Base-by-base conservation (phyloP, 2,113 vertebrate species). In the Malaclemys terrapin region DNA sequence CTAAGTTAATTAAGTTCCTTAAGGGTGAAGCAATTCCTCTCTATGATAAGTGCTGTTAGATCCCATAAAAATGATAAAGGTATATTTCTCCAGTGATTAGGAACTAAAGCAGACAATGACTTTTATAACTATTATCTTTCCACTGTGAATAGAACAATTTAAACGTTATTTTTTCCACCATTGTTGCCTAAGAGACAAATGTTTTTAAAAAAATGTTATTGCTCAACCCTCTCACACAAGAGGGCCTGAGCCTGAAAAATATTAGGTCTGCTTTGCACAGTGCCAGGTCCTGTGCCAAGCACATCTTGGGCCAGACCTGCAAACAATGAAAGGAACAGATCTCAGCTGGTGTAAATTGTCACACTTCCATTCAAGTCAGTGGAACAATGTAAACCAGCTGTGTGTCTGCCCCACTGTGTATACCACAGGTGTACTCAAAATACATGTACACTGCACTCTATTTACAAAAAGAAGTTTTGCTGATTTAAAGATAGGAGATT, bases 351-450 rank as follows among this genome's bases (percentile, higher is more conserved):
- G 2, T 42, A 4, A 80, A 25, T 8, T 69, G 10, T 8, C 45
- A 7, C 7, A 52, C 13, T 3, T 57, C 78, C 56, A 11, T 57
- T 57, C 56, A 57, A 27, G 24, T 11, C 25, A 59, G 59, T 5
- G 14, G 76, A 8, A 3, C 52, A 50, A 69, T 78, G 56, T 10
- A 35, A 53, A 56, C 22, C 12, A 88, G 49, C n/a, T 25, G 27
- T 29, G 54, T 12, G 57, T 16, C 31, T 47, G 75, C 29, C 35
- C 52, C 29, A 69, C 62, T 69, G 6, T n/a, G 35, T 78, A 49
- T 49, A 9, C 45, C 1, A 6, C 4, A 20, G 69, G 25, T 57
- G 10, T 11, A 76, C 1, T 1, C 0, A 11, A 57, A 56, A 49
- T 16, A 4, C 53, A 17, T 2, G 29, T 24, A 65, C 35, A 47